A percentile compares a stretch with the other conserved stretches of the same genome.
Conservation (phyloP, 2,888 invertebrate species). For the Dicycla oo region DNA sequence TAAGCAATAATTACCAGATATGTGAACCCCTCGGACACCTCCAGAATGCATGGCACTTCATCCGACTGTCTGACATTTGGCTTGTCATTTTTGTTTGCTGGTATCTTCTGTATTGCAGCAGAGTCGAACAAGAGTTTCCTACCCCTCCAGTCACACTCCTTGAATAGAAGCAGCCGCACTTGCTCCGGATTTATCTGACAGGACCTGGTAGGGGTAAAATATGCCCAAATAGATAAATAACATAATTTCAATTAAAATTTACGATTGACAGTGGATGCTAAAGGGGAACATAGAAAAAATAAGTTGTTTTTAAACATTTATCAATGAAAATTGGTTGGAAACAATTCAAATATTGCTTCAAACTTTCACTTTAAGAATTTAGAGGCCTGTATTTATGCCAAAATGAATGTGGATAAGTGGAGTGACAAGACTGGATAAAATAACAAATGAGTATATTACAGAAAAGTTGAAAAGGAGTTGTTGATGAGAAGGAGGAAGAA, state of each 20-base stretch:
- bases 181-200: constrained; percentile 93
- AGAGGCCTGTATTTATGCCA: neutral
- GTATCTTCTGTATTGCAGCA: constrained; percentile 91
- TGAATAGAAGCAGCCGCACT: constrained; percentile 95
- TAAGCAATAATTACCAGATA: constrained; percentile 90
- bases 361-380: neutral
- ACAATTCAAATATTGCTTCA: neutral
- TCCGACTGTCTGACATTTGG: constrained; percentile 75
- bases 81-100: constrained; percentile 84
- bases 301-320: neutral
- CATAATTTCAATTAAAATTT: neutral
- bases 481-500: no score
- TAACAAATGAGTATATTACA: neutral
- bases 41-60: constrained; percentile 87
- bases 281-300: fast-evolving
- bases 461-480: neutral
- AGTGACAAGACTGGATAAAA: neutral
- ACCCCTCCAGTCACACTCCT: constrained; percentile 96
- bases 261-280: neutral
- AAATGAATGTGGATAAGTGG: neutral
- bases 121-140: constrained; percentile 96
- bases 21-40: constrained; percentile 91
- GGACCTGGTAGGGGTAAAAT: constrained; percentile 75
- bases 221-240: neutral
- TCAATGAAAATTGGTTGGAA: neutral